Base-by-base conservation (phyloP, 2,113 vertebrate species). In the Pituophis catenifer region DNA sequence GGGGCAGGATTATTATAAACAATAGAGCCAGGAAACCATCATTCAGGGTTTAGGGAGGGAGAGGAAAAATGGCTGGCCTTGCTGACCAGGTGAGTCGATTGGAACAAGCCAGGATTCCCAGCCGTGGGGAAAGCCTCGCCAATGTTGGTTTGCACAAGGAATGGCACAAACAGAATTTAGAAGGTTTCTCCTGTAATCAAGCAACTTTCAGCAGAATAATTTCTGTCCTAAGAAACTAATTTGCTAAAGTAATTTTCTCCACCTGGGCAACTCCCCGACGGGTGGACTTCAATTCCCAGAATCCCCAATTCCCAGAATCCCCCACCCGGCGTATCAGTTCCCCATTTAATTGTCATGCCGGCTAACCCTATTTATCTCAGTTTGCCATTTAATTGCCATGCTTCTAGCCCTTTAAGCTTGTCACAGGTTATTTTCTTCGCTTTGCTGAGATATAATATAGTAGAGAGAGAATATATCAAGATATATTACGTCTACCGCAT, bases 271-370 rank as follows among this genome's bases (percentile, higher is more conserved):
- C 11, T n/a, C 3, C 9, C n/a, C 15, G 62, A 3, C 2, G 13
- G 65, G n/a, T 17, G n/a, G n/a, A n/a, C 70, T 75, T 19, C 70
- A 19, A 19, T 15, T 17, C 70, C 70, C 13, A 75, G 70, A 17
- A 75, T 38, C n/a, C 70, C n/a, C 70, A 19, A 19, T 15, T 17
- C 70, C 70, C 13, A 75, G 70, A 17, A 75, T 38, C n/a, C 70
- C n/a, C 70, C n/a, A 38, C 0, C 13, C 13, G 17, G 65, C n/a
- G 0, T n/a, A 65, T 65, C 62, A 0, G 0, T n/a, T 65, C 23
- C 29, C 62, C 29, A 24, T 59, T 59, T 8, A 24, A 59, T 24
- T 23, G 21, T 59, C 57, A 8, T 23, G 57, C 57, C 57, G 2
- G 8, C 57, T 58, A 58, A 7, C 57, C 55, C 55, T 57, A 21